Evolutionary conservation across 2,113 vertebrate species (phyloP), one percentile per base, ranked within the genome.

Genomic region (Pholis gunnellus): DNA sequence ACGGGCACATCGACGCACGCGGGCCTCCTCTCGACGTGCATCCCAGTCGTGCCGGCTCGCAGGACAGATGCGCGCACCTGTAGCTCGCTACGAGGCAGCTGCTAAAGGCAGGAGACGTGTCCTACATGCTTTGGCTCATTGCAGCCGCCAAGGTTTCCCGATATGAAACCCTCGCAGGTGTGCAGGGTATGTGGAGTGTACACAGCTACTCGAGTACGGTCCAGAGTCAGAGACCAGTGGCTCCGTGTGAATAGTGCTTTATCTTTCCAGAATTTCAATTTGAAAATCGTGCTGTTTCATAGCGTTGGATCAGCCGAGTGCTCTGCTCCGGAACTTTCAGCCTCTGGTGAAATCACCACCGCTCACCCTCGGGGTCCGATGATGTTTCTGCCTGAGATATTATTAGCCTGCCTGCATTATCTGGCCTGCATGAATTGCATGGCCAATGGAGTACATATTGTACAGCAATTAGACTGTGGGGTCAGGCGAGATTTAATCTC

Each of bases 41-140:
- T 72, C 22, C 52, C 42, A 5, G 44, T 29, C 4, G 0, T 9
- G 14, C 14, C 2, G 15, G 4, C 63, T 76, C 75, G 57, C 14
- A 56, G 65, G 76, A 56, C 81, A 82, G 75, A 82, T 84, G 78
- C 5, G 8, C 5, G 2, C 8, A 71, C 57, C 38, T 80, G 72
- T 50, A 63, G 67, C 40, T 18, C 1, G 0, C 48, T 25, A 4
- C n/a, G 25, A 14, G 46, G 65, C 82, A 87, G 79, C 78, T 79
- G 74, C 61, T 48, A 44, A 34, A 42, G 42, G 15, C 50, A 42
- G 29, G n/a, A 60, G 36, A 36, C 9, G 5, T 52, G 1, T 34
- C n/a, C n/a, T n/a, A 34, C 36, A 52, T 29, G 31, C 61, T 77
- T 69, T 31, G 42, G 34, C 61, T 46, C 18, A 17, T n/a, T 64